Percentiles rank a stretch among this genome's conserved stretches.
These are phyloP conservation scores for Anser cygnoides DNA, from an alignment of 2,113 vertebrate genomes.

Conservation along the genomic window DNA sequence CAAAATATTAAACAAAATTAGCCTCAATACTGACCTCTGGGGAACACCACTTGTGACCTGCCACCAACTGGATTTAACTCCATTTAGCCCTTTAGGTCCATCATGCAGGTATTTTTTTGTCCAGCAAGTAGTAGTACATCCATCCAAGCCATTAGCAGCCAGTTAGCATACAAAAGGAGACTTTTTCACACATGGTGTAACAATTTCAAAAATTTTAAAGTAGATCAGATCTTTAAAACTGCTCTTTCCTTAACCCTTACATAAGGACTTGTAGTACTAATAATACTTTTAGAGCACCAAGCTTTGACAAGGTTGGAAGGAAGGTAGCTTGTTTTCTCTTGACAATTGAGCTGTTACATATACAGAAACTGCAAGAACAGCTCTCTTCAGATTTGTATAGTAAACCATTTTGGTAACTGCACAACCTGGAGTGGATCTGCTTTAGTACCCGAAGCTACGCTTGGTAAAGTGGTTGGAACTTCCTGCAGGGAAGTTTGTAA, in stretches of 20 bases:
- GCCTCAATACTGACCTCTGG: neutral
- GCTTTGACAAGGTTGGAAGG: neutral
- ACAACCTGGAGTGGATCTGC: rapidly evolving
- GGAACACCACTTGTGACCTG: neutral
- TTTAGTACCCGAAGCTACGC: neutral
- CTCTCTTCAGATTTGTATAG: neutral
- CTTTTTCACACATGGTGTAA: neutral
- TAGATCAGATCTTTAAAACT: neutral
- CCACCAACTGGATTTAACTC: neutral
- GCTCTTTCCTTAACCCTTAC: neutral
- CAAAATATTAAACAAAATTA: neutral
- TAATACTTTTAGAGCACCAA: neutral
- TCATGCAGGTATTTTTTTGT: neutral
- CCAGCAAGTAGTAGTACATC: neutral
- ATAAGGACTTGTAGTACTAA: neutral
- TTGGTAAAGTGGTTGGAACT: neutral
- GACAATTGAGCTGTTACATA: neutral
- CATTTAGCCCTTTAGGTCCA: neutral
- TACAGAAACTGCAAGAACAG: neutral
- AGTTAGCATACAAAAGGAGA: neutral
- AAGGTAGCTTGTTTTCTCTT: neutral
- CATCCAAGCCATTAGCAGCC: neutral
- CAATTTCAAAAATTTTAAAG: neutral
- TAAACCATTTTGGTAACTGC: neutral
- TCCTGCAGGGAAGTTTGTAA: neutral